Evolutionary conservation across 2,888 invertebrate species (phyloP).

Genomic region (Ferrisia virgata): DNA sequence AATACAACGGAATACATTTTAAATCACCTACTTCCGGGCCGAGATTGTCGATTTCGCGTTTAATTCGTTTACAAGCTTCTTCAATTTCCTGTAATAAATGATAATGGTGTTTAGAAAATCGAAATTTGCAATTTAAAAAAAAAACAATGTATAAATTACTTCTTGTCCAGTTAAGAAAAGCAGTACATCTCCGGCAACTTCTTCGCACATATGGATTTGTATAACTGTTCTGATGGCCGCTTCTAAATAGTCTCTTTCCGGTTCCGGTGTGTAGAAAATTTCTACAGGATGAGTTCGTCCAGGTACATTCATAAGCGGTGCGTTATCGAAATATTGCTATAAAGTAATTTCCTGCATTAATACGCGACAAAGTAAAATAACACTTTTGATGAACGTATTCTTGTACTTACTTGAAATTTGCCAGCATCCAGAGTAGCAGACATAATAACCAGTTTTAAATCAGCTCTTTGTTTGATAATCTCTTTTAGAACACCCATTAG

Average conservation of each 20-base stretch:
- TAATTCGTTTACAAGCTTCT: constrained; percentile 96
- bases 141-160: too few relatives aligned
- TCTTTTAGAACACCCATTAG: constrained; percentile 98
- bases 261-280: constrained; percentile 98
- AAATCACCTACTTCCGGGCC: constrained; percentile 96
- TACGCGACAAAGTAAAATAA: background rate
- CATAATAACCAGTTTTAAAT: constrained; percentile 97
- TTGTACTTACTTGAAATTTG: constrained; percentile 74
- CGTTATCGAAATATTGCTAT: constrained; percentile 94
- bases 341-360: background rate
- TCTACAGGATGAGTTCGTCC: constrained; percentile 94
- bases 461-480: constrained; percentile 85
- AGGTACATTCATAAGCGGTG: constrained; percentile 97
- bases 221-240: constrained; percentile 97
- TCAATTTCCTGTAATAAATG: constrained; percentile 76
- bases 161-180: constrained; percentile 81
- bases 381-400: background rate
- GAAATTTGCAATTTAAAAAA: background rate
- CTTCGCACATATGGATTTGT: constrained; percentile 95
- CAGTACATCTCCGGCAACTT: constrained; percentile 85
- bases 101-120: background rate
- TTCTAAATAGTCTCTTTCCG: constrained; percentile 95
- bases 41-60: constrained; percentile 90
- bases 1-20: constrained; percentile 97
- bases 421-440: constrained; percentile 98